Conservation (phyloP, 2,888 invertebrate genomes). For the Cecidostiba fungosa region DNA sequence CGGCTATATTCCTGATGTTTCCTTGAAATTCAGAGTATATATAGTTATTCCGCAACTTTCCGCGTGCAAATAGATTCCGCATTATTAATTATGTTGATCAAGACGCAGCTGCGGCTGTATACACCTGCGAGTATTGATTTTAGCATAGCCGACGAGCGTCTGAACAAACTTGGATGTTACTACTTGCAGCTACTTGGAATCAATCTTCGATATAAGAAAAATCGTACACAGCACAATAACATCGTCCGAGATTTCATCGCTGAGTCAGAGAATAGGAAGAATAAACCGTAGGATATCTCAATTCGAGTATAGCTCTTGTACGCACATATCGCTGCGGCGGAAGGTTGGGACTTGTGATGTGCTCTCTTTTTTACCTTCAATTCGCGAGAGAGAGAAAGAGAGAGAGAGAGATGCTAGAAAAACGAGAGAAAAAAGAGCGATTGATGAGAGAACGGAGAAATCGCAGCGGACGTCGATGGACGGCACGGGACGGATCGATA, state of each 20-base stretch:
- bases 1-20: not conserved
- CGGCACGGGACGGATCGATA: slow-evolving; percentile 66
- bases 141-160: not conserved
- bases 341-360: not conserved
- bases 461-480: slow-evolving; percentile 67
- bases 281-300: slow-evolving; percentile 27
- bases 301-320: slow-evolving; percentile 51
- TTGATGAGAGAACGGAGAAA: slow-evolving; percentile 68
- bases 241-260: slow-evolving; percentile 2
- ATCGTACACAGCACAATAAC: not conserved
- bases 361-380: slow-evolving; percentile 7
- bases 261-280: too few species aligned
- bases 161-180: not conserved
- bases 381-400: not conserved
- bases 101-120: too few species aligned
- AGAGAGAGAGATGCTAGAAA: slow-evolving; percentile 46
- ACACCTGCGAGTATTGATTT: not conserved
- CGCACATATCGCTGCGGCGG: slow-evolving; percentile 16
- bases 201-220: not conserved
- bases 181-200: not conserved
- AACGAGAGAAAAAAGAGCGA: slow-evolving; percentile 52
- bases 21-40: too few species aligned
- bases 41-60: too few species aligned
- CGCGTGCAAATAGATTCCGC: too few species aligned
- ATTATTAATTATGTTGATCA: too few species aligned